These are phyloP conservation scores for Zenarchopterus dispar DNA, from an alignment of 2,797 vertebrate species.

Conservation along the genomic window DNA sequence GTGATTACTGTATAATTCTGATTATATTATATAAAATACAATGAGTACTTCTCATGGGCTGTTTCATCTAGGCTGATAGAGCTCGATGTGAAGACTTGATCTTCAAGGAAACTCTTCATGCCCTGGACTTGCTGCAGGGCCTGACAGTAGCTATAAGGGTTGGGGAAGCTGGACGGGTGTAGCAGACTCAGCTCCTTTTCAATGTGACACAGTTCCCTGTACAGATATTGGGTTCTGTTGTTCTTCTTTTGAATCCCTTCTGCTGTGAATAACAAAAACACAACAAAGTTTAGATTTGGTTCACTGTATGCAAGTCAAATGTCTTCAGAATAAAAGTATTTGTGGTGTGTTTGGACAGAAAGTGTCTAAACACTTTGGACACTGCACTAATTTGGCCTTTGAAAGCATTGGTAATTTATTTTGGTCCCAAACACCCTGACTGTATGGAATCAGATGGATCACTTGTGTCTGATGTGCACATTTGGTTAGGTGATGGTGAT, in stretches of 20 bases:
- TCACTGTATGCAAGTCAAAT: not conserved
- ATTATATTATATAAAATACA: not conserved
- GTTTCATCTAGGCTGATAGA: constrained; percentile 24
- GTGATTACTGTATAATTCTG: not conserved
- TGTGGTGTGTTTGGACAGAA: not conserved
- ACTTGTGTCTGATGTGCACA: too few relatives aligned
- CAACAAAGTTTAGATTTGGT: not conserved
- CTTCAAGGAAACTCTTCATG: constrained; percentile 84
- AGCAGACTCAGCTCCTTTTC: constrained; percentile 82
- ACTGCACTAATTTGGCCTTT: too few relatives aligned
- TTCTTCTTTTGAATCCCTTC: constrained; percentile 62
- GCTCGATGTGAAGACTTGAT: constrained; percentile 40
- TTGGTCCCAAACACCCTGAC: too few relatives aligned
- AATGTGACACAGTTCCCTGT: constrained; percentile 85
- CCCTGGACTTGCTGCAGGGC: constrained; percentile 83
- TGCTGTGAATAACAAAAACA: too few relatives aligned
- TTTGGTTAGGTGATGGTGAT: too few relatives aligned
- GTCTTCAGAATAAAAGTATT: not conserved
- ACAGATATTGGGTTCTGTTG: constrained; percentile 80
- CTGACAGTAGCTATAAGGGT: constrained; percentile 76
- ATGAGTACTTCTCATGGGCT: constrained; percentile 4
- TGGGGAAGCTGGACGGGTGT: constrained; percentile 77
- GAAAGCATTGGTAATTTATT: too few relatives aligned
- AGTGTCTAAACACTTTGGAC: not conserved
- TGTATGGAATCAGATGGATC: too few relatives aligned